phyloP scores from a whole-genome alignment of 2,888 invertebrate species.

The Erebia aethiops region DNA sequence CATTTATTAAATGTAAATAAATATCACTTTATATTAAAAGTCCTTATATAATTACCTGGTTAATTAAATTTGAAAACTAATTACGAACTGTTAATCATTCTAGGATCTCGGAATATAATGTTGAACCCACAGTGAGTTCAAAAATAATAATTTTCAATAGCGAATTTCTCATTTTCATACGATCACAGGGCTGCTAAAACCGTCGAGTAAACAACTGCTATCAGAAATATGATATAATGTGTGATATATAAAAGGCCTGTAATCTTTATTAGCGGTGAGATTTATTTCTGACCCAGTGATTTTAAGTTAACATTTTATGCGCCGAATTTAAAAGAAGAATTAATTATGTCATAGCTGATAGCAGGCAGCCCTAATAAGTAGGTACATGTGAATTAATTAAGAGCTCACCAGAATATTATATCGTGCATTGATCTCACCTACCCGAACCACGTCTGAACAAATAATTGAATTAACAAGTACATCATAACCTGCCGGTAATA shows the following conservation, averaged over 20 bases:
- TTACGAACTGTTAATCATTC: not conserved
- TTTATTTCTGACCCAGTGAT: too few relatives aligned
- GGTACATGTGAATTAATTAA: conserved; percentile 7
- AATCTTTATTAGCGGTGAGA: too few relatives aligned
- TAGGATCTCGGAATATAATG: not conserved
- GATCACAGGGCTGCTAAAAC: not conserved
- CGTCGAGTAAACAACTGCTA: too few relatives aligned
- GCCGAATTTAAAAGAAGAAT: too few relatives aligned
- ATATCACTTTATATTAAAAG: too few relatives aligned
- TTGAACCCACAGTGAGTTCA: not conserved
- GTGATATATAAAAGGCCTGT: too few relatives aligned
- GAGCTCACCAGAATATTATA: not conserved
- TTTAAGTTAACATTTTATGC: too few relatives aligned
- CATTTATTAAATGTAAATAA: not conserved
- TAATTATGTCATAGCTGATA: too few relatives aligned
- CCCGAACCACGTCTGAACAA: not conserved
- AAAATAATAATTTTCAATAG: not conserved
- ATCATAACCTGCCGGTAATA: not conserved
- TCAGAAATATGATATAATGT: too few relatives aligned
- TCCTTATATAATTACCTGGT: too few relatives aligned
- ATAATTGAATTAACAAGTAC: not conserved
- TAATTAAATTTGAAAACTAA: too few relatives aligned
- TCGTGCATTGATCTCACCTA: not conserved
- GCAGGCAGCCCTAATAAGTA: conserved; percentile 1
- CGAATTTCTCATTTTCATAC: not conserved